Percentiles rank a stretch among this genome's conserved stretches.
phyloP scores from a whole-genome alignment of 2,113 vertebrate genomes.

The Daphoenositta chrysoptera region DNA sequence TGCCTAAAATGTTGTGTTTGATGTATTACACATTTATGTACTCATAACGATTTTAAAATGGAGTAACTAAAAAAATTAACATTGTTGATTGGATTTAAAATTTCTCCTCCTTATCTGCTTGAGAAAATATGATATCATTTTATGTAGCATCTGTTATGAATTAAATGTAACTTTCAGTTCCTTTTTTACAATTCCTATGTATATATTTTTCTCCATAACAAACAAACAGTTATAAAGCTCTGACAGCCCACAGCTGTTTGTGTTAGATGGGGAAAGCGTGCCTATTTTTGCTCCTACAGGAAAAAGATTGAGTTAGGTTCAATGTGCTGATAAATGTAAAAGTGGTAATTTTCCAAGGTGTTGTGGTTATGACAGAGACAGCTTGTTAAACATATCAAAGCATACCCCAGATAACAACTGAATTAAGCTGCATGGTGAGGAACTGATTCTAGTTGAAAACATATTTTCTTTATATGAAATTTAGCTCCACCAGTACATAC shows the following conservation, averaged over 20 bases:
- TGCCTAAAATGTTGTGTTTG: background rate
- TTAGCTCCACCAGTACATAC: background rate
- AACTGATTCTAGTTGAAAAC: background rate
- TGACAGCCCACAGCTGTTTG: background rate
- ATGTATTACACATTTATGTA: background rate
- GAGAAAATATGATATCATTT: background rate
- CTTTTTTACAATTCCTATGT: background rate
- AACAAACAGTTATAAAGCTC: background rate
- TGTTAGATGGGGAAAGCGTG: background rate
- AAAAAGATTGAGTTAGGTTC: background rate
- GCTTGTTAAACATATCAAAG: slow-evolving; percentile 22
- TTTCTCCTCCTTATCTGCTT: background rate
- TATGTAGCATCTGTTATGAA: background rate
- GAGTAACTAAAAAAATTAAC: background rate
- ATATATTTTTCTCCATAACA: background rate
- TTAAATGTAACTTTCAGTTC: background rate
- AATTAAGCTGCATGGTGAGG: background rate
- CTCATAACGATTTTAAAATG: background rate
- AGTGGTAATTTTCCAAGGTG: background rate
- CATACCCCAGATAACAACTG: background rate
- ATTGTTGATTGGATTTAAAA: background rate
- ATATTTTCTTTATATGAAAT: background rate
- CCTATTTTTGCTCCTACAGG: background rate
- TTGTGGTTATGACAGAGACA: background rate
- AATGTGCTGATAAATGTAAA: background rate